Evolutionary conservation across 1,140 invertebrate species (phyloP).

Genomic region (Helicoverpa armigera): DNA sequence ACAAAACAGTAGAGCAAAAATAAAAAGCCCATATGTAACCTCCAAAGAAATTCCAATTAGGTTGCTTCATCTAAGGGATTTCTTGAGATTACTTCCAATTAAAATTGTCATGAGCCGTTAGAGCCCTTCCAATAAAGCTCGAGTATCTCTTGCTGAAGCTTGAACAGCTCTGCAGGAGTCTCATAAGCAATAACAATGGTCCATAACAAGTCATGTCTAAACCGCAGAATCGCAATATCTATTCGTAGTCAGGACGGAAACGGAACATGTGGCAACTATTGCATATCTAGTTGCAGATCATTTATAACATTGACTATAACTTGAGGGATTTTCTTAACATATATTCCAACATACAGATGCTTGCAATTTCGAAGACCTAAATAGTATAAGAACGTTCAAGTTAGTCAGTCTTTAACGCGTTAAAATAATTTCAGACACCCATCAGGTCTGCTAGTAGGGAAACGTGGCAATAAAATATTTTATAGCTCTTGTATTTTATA

Average conservation of each 20-base stretch:
- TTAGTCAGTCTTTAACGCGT: background rate
- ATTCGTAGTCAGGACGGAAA: constrained; percentile 55
- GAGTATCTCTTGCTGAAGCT: background rate
- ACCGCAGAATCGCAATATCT: constrained; percentile 51
- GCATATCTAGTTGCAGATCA: constrained; percentile 15
- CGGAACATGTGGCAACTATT: constrained; percentile 63
- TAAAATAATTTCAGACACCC: constrained; percentile 4
- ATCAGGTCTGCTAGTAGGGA: constrained; percentile 1
- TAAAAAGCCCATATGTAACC: background rate
- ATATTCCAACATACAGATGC: background rate
- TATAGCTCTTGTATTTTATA: constrained; percentile 28
- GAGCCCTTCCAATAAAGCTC: constrained; percentile 1
- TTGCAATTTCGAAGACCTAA: background rate
- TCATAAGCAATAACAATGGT: constrained; percentile 38
- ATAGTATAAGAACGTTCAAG: background rate
- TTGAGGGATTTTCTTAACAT: background rate
- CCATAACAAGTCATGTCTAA: constrained; percentile 32
- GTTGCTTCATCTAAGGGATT: constrained; percentile 8
- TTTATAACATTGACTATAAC: background rate
- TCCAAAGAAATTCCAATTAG: background rate
- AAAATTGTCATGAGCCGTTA: constrained; percentile 15
- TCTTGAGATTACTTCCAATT: constrained; percentile 38
- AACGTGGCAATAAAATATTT: constrained; percentile 24
- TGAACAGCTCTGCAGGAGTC: constrained; percentile 26
- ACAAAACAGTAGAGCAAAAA: background rate